These are phyloP conservation scores for Trachelus iudaicus DNA, from an alignment of 2,888 invertebrate genomes.

Conservation along the genomic window DNA sequence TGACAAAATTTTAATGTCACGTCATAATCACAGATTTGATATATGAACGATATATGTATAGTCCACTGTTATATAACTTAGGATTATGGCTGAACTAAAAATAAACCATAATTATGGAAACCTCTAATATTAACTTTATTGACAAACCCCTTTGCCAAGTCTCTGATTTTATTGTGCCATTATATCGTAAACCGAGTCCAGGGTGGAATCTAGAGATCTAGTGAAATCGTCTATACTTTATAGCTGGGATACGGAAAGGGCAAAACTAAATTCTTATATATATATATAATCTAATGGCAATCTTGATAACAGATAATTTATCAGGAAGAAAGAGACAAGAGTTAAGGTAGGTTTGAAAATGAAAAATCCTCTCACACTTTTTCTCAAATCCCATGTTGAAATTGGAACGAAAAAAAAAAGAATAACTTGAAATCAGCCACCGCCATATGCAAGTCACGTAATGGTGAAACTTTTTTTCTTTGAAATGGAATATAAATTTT, in stretches of 20 bases:
- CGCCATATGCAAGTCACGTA: background rate
- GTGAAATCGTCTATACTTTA: background rate
- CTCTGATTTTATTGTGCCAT: background rate
- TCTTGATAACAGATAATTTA: background rate
- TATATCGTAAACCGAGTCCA: background rate
- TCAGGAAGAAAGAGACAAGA: background rate
- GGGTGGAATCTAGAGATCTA: background rate
- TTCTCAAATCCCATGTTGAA: background rate
- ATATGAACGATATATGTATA: background rate
- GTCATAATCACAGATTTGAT: background rate
- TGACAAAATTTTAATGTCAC: background rate
- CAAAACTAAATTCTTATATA: background rate
- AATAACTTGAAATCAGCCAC: background rate
- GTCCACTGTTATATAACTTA: background rate
- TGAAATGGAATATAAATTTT: background rate
- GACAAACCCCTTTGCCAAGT: background rate
- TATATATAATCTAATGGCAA: background rate
- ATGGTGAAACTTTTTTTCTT: background rate
- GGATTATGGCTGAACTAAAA: background rate
- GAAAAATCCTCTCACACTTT: background rate
- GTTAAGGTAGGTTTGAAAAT: background rate
- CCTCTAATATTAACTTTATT: background rate
- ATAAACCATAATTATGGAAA: background rate
- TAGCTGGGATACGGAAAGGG: background rate
- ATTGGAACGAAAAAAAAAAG: background rate